These are phyloP conservation scores for Excalfactoria chinensis DNA, from an alignment of 2,113 vertebrate genomes.

Conservation along the genomic window DNA sequence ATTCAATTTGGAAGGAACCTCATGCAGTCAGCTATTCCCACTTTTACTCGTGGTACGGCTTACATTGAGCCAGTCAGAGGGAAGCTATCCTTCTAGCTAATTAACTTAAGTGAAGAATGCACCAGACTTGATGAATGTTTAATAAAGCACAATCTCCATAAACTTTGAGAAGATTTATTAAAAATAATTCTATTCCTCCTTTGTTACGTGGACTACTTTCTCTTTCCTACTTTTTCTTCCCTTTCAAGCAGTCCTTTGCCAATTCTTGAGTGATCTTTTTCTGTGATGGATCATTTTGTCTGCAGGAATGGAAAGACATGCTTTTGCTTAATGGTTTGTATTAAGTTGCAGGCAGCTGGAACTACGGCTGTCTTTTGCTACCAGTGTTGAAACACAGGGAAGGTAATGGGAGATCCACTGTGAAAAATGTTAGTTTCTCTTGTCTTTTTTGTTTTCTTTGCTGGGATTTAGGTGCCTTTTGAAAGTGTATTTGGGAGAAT, in stretches of 20 bases:
- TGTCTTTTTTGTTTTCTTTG: background rate
- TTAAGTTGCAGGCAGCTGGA: constrained; percentile 9
- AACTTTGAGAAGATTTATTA: background rate
- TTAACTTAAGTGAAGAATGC: background rate
- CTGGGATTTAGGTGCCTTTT: background rate
- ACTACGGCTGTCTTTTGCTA: background rate
- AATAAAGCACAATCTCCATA: background rate
- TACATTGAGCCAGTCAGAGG: background rate
- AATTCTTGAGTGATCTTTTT: background rate
- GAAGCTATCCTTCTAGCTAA: background rate
- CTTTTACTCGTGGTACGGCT: background rate
- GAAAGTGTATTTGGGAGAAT: background rate
- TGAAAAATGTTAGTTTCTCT: background rate
- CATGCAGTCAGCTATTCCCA: background rate
- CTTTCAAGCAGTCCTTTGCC: background rate
- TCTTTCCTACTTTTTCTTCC: background rate
- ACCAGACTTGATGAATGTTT: background rate
- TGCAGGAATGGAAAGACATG: background rate
- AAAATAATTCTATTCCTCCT: background rate
- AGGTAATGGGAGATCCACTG: background rate
- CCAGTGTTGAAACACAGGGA: background rate
- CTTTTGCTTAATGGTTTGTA: background rate
- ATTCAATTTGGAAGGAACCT: background rate
- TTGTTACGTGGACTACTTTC: background rate
- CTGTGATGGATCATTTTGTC: background rate